phyloP scores from a whole-genome alignment of 2,888 invertebrate species.

The Myopa tessellatipennis region DNA sequence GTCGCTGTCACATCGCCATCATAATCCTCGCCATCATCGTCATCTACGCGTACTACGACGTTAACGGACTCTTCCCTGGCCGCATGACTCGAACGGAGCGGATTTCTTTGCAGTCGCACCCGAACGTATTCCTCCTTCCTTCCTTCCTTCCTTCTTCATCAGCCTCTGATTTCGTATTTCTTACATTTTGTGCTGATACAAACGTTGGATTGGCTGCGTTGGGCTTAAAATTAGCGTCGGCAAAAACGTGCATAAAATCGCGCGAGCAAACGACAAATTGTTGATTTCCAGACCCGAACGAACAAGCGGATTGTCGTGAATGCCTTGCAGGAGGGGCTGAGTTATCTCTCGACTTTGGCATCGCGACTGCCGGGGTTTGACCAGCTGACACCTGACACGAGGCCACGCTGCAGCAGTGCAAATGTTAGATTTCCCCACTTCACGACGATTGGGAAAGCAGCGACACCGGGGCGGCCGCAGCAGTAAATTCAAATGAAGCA shows the following conservation, averaged over 20 bases:
- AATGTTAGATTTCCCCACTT: constrained; percentile 5
- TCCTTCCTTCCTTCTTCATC: background rate
- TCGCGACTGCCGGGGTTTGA: background rate
- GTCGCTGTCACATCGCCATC: background rate
- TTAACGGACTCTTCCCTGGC: background rate
- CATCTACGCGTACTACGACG: background rate
- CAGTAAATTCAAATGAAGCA: background rate
- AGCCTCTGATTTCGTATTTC: constrained; percentile 3
- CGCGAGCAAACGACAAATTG: constrained; percentile 36
- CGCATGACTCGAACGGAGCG: background rate
- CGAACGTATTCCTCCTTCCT: background rate
- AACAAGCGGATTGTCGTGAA: constrained; percentile 18
- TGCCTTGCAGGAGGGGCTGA: background rate
- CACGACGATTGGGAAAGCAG: background rate
- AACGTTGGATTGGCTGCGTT: constrained; percentile 1
- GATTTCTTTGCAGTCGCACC: too few relatives aligned
- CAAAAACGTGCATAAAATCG: constrained; percentile 2
- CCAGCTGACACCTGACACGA: constrained; percentile 21
- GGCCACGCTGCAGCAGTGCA: background rate
- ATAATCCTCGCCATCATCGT: background rate
- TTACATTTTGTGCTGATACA: constrained; percentile 3
- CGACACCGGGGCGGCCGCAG: background rate
- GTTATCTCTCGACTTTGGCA: background rate
- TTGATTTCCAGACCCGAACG: constrained; percentile 19
- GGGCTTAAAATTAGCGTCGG: constrained; percentile 30